Evolutionary conservation across 1,140 invertebrate species (phyloP).

Genomic region (Telenomus remus): DNA sequence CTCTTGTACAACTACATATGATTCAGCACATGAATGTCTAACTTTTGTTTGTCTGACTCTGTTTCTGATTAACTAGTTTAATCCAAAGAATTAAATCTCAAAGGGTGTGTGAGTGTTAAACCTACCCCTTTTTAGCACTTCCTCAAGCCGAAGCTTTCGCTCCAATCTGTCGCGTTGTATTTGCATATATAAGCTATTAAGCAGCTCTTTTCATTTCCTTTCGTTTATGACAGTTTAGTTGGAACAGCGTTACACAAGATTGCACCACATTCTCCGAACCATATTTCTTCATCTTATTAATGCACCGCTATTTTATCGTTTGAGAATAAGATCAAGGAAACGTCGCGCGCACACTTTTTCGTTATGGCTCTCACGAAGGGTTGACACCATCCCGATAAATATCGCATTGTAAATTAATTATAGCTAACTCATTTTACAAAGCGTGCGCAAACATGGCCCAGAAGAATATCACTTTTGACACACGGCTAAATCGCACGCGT

Average conservation of each 20-base stretch:
- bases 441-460: neutral
- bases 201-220: constrained; percentile 77
- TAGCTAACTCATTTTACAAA: constrained; percentile 11
- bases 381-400: constrained; percentile 17
- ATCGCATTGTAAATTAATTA: constrained; percentile 21
- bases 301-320: constrained; percentile 62
- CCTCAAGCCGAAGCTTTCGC: constrained; percentile 67
- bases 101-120: constrained; percentile 57
- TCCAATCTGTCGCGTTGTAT: constrained; percentile 73
- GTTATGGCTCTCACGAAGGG: constrained; percentile 24
- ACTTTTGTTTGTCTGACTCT: too few relatives aligned
- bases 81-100: constrained; percentile 61
- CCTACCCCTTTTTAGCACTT: constrained; percentile 71
- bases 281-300: constrained; percentile 71
- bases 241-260: constrained; percentile 75
- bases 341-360: constrained; percentile 37
- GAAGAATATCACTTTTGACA: constrained; percentile 42
- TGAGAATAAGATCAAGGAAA: constrained; percentile 30
- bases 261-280: constrained; percentile 63
- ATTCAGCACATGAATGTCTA: too few relatives aligned
- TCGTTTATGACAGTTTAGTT: constrained; percentile 76
- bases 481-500: too few relatives aligned
- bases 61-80: constrained; percentile 28
- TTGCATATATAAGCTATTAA: constrained; percentile 77
- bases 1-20: too few relatives aligned